Evolutionary conservation across 1,140 invertebrate species (phyloP).

Genomic region (Asbolus verrucosus): DNA sequence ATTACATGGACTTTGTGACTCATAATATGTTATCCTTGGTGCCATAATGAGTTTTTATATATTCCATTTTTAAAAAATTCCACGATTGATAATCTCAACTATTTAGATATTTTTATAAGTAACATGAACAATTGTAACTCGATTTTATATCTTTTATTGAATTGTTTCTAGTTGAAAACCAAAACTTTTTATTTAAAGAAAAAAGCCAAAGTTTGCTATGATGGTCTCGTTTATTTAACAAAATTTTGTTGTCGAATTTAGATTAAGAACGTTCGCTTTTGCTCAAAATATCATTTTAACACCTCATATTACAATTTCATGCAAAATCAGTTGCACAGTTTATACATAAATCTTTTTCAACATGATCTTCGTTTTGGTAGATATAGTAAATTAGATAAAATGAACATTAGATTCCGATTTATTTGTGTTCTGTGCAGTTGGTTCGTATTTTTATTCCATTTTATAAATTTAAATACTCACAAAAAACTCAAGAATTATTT

Average conservation of each 20-base stretch:
- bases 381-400: neutral
- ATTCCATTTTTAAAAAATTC: conserved; percentile 45
- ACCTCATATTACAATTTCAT: neutral
- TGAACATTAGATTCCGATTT: too few species aligned
- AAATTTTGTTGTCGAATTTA: conserved; percentile 23
- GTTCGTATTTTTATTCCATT: too few species aligned
- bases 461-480: too few species aligned
- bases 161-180: conserved; percentile 56
- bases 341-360: neutral
- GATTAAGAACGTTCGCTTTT: conserved; percentile 42
- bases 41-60: conserved; percentile 46
- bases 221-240: conserved; percentile 20
- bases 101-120: conserved; percentile 47
- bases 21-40: conserved; percentile 52
- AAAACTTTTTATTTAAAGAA: conserved; percentile 49
- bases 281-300: conserved; percentile 44
- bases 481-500: too few species aligned
- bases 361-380: conserved; percentile 2
- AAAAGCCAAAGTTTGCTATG: conserved; percentile 56
- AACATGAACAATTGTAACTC: conserved; percentile 33
- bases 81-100: conserved; percentile 41
- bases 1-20: conserved; percentile 77
- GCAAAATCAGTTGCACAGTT: conserved; percentile 1
- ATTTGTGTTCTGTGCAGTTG: too few species aligned
- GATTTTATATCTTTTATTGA: conserved; percentile 39